These are phyloP conservation scores for Ceyx cyanopectus DNA, from an alignment of 2,113 vertebrate species.

Conservation along the genomic window DNA sequence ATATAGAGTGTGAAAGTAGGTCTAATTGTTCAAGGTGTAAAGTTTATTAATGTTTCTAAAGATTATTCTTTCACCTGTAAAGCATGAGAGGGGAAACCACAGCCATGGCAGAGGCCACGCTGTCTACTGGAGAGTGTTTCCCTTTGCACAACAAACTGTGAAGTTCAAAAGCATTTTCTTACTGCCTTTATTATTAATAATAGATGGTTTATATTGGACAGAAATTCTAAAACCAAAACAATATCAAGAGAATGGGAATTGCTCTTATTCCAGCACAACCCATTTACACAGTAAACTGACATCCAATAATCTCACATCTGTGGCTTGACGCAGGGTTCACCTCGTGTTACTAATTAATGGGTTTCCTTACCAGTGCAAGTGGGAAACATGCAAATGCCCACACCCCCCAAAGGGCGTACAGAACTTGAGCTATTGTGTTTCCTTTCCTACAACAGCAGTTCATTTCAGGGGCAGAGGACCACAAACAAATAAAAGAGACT, in stretches of 20 bases:
- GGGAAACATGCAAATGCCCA: neutral
- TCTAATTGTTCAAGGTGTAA: neutral
- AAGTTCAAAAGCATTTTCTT: neutral
- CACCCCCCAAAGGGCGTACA: neutral
- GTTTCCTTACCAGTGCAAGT: neutral
- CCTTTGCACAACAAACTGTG: neutral
- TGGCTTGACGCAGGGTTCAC: neutral
- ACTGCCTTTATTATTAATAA: neutral
- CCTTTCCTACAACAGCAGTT: constrained; percentile 6
- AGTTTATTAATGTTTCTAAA: neutral
- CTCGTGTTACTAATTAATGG: neutral
- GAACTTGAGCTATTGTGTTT: neutral
- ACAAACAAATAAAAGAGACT: neutral
- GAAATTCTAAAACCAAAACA: neutral
- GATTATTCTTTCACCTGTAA: neutral
- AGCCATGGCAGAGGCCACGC: accelerated
- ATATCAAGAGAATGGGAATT: neutral
- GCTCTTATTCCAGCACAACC: neutral
- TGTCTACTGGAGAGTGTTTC: neutral
- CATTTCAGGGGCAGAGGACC: constrained; percentile 19
- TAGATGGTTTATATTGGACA: neutral
- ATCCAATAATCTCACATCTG: neutral
- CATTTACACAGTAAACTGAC: neutral
- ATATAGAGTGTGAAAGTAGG: neutral
- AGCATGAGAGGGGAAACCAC: neutral